Base-by-base conservation (phyloP, 2,888 invertebrate genomes). In the Tetragonisca angustula region DNA sequence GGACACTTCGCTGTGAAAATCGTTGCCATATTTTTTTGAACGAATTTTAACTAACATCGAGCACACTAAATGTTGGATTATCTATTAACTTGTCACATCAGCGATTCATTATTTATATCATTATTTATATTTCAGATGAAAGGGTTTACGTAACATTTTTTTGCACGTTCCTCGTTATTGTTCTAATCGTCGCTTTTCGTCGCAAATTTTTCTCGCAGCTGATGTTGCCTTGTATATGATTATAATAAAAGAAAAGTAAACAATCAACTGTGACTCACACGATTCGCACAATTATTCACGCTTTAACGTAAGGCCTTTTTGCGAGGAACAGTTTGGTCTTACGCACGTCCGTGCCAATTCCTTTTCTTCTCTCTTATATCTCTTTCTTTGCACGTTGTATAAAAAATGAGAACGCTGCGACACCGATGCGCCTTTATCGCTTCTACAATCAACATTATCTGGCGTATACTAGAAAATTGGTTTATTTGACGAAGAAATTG, bases 231-330 rank as follows among this genome's bases (percentile, higher is more conserved):
- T 36, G 0, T 9, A 24, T 43, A 24, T 11, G 6, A 62, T 75
- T 50, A 36, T 19, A 32, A 32, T 24, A 54, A 73, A 52, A 43
- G 15, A 52, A 62, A 64, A 65, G 43, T 43, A 70, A 76, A 64
- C 65, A 82, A 79, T 62, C 73, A 5, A n/a, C 56, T 15, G 19
- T 86, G 82, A 86, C 11, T 82, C 67, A 82, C 11, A 59, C 24
- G 32, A 56, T 56, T 76, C 70, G 9, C 61, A 72, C 43, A 36
- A 69, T 73, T 78, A 50, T 56, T 0, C 21, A 36, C 13, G 4
- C 11, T 5, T 59, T 52, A 13, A 54, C 2, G 15, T 13, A 9
- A n/a, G 15, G 1, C 15, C 17, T 15, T 43, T 56, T 43, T 43
- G 11, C 19, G 9, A 11, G 36, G 15, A 49, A 32, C 36, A 4